Percentiles rank a stretch among this genome's conserved stretches.
These are phyloP conservation scores for Phenganax stokvisi DNA, from an alignment of 92 coral and sea anemone species.

Conservation along the genomic window DNA sequence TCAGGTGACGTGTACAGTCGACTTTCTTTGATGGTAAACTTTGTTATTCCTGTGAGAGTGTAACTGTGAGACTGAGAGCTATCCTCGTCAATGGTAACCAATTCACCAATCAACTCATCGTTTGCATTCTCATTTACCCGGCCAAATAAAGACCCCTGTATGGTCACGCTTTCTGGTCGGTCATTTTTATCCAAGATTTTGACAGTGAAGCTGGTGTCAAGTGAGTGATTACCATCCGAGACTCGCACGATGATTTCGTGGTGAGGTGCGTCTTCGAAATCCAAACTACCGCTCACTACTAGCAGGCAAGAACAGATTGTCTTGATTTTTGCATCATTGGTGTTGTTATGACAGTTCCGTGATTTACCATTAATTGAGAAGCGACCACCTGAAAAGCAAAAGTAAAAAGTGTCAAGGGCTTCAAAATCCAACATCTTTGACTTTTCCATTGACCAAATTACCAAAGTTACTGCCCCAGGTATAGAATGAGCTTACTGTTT, in stretches of 20 bases:
- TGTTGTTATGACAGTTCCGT: neutral
- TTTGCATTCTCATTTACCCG: slow-evolving; percentile 71
- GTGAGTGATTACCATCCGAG: slow-evolving; percentile 69
- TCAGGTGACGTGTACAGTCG: slow-evolving; percentile 61
- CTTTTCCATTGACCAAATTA: too few relatives aligned
- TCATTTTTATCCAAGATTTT: slow-evolving; percentile 69
- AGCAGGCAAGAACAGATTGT: slow-evolving; percentile 3
- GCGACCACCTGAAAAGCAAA: slow-evolving; percentile 15
- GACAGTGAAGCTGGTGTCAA: slow-evolving; percentile 51
- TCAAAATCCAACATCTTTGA: too few relatives aligned
- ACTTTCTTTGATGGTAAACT: slow-evolving; percentile 65
- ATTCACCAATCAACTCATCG: slow-evolving; percentile 59
- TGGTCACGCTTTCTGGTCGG: slow-evolving; percentile 65
- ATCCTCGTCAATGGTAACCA: slow-evolving; percentile 79
- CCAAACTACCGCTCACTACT: slow-evolving; percentile 53
- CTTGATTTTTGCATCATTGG: neutral
- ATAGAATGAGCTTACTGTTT: too few relatives aligned
- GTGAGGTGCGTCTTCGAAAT: slow-evolving; percentile 65
- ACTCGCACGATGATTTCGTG: slow-evolving; percentile 63
- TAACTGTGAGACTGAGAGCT: slow-evolving; percentile 62
- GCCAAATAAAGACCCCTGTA: slow-evolving; percentile 66
- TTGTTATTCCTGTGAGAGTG: slow-evolving; percentile 50
- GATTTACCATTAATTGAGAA: neutral
- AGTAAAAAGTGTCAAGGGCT: neutral
- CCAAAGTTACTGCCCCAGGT: too few relatives aligned